Conservation (phyloP, 2,113 vertebrate species). For the Dinomys branickii region DNA sequence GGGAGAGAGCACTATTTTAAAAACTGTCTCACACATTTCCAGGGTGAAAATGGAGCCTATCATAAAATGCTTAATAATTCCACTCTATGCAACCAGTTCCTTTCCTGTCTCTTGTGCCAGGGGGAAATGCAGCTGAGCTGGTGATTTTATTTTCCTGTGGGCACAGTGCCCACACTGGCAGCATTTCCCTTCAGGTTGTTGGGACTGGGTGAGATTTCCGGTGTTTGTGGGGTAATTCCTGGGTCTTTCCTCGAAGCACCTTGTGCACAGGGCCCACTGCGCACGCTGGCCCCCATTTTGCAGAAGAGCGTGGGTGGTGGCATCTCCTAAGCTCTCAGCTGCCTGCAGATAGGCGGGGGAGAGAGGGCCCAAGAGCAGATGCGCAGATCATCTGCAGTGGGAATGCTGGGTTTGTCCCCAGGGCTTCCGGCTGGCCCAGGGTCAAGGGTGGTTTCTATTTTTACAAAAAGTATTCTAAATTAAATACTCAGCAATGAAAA, state of each 20-base stretch:
- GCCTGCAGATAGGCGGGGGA: background rate
- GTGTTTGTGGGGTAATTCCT: background rate
- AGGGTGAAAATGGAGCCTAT: background rate
- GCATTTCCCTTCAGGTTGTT: background rate
- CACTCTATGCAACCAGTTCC: background rate
- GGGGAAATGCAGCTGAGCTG: background rate
- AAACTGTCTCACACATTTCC: conserved; percentile 57
- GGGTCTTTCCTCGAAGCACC: background rate
- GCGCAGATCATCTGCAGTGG: background rate
- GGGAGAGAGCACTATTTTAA: conserved; percentile 51
- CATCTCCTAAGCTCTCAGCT: background rate
- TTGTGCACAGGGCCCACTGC: background rate
- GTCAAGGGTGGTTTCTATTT: conserved; percentile 65
- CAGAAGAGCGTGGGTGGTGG: background rate
- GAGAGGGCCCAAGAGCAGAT: background rate
- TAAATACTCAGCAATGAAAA: conserved; percentile 54
- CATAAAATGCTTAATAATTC: background rate
- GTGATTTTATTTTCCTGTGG: conserved; percentile 41
- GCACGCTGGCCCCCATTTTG: background rate
- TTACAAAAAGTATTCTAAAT: conserved; percentile 53
- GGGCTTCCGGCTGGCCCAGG: conserved; percentile 64
- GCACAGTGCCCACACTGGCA: background rate
- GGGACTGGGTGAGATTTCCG: background rate
- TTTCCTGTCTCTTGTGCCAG: conserved; percentile 7
- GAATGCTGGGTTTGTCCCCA: conserved; percentile 32